Conservation (phyloP, 1,140 invertebrate species). For the Drosophila truncata region DNA sequence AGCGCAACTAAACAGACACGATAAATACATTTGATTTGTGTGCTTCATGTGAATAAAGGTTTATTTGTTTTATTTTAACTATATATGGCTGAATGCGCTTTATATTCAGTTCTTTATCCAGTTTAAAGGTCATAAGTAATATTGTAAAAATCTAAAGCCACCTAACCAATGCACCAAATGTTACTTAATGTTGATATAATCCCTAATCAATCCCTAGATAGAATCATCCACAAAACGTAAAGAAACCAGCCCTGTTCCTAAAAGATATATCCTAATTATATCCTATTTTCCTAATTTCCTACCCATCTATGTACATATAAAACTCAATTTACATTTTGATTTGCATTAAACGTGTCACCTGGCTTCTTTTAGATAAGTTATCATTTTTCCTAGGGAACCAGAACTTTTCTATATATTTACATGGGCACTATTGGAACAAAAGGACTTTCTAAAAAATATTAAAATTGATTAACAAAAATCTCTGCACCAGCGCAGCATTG, state of each 20-base stretch:
- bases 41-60: slow-evolving; percentile 22
- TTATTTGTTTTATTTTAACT: slow-evolving; percentile 37
- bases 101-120: not conserved
- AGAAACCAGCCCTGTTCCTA: slow-evolving; percentile 17
- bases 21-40: slow-evolving; percentile 48
- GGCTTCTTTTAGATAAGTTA: slow-evolving; percentile 23
- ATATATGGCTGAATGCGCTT: not conserved
- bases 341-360: slow-evolving; percentile 45
- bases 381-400: slow-evolving; percentile 5
- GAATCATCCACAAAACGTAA: slow-evolving; percentile 10
- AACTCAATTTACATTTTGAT: slow-evolving; percentile 20
- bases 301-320: slow-evolving; percentile 31
- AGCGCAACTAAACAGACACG: slow-evolving; percentile 29
- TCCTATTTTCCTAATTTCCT: slow-evolving; percentile 3
- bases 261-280: no score
- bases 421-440: slow-evolving; percentile 43
- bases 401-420: slow-evolving; percentile 57
- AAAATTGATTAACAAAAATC: slow-evolving; percentile 2
- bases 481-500: slow-evolving; percentile 12
- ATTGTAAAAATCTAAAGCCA: slow-evolving; percentile 18
- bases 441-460: slow-evolving; percentile 19
- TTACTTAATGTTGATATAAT: slow-evolving; percentile 32
- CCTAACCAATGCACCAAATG: slow-evolving; percentile 44
- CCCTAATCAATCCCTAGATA: slow-evolving; percentile 29
- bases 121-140: not conserved